A percentile compares a stretch with the other conserved stretches of the same genome.
phyloP scores from a whole-genome alignment of 2,888 invertebrate species.

The Nymphalis c-album region DNA sequence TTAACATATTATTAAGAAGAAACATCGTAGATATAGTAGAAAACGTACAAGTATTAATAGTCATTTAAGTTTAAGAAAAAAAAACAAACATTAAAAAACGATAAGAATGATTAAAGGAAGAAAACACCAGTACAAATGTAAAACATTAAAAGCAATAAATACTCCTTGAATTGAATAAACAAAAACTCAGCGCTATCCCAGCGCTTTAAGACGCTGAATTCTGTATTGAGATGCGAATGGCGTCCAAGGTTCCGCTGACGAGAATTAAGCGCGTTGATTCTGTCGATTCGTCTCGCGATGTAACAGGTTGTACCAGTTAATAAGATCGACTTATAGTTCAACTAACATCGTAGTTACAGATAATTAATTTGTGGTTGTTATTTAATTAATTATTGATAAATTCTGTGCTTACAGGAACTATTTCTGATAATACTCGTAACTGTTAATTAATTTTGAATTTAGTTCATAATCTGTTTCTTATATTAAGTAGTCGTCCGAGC shows the following conservation, averaged over 20 bases:
- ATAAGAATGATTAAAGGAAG: too few relatives aligned
- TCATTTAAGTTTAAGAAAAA: too few relatives aligned
- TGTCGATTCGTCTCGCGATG: slow-evolving; percentile 45
- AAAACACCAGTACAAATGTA: not conserved
- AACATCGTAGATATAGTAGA: too few relatives aligned
- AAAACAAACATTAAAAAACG: too few relatives aligned
- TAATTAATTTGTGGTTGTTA: not conserved
- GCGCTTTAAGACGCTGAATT: slow-evolving; percentile 3
- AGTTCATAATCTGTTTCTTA: too few relatives aligned
- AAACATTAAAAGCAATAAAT: slow-evolving; percentile 3
- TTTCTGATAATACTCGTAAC: too few relatives aligned
- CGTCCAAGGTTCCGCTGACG: slow-evolving; percentile 42
- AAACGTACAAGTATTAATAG: too few relatives aligned
- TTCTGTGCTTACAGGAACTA: too few relatives aligned
- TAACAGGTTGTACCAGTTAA: slow-evolving; percentile 46
- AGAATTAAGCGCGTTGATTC: slow-evolving; percentile 43
- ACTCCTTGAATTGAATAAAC: not conserved
- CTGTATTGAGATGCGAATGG: slow-evolving; percentile 40
- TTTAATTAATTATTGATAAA: too few relatives aligned
- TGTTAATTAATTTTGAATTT: too few relatives aligned
- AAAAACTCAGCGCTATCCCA: slow-evolving; percentile 1
- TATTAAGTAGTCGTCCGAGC: too few relatives aligned
- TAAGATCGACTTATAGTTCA: slow-evolving; percentile 33
- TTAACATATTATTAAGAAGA: too few relatives aligned
- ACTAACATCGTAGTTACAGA: not conserved